phyloP scores from a whole-genome alignment of 2,797 vertebrate genomes.

The Dendrocincla fuliginosa region DNA sequence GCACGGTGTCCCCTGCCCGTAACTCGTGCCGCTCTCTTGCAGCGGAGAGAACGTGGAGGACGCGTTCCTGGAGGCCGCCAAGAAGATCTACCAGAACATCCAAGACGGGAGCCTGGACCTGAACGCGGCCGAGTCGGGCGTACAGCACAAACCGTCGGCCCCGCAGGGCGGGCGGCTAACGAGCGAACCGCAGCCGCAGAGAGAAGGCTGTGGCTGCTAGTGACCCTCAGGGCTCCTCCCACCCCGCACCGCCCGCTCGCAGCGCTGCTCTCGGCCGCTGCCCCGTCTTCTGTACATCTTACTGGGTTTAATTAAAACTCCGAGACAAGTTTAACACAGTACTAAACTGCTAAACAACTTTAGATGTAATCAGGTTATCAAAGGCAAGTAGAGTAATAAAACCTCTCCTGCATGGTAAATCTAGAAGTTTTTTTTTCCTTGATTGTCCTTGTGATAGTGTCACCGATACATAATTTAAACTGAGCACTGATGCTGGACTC shows the following conservation, averaged over 20 bases:
- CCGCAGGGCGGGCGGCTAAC: constrained; percentile 96
- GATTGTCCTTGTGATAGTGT: constrained; percentile 81
- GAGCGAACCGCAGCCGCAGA: constrained; percentile 98
- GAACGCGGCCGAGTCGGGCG: constrained; percentile 94
- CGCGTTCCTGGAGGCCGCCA: constrained; percentile 95
- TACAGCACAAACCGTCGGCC: constrained; percentile 98
- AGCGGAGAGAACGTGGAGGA: constrained; percentile 98
- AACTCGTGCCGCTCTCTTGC: background rate
- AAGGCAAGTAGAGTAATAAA: constrained; percentile 85
- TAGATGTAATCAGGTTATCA: constrained; percentile 87
- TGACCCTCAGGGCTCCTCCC: constrained; percentile 79
- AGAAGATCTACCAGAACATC: constrained; percentile 99
- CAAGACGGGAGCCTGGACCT: constrained; percentile 97
- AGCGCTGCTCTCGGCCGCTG: constrained; percentile 78
- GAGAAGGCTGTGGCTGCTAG: constrained; percentile 99
- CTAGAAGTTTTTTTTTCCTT: constrained; percentile 76
- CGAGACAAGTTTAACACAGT: constrained; percentile 76
- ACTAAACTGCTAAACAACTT: constrained; percentile 79
- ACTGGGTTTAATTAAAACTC: constrained; percentile 82
- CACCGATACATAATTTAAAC: constrained; percentile 76
- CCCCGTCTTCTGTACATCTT: constrained; percentile 83
- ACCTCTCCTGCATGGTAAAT: constrained; percentile 86
- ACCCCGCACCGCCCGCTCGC: constrained; percentile 79
- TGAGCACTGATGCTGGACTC: constrained; percentile 80
- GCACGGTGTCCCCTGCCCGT: no score